Evolutionary conservation across 2,888 invertebrate species (phyloP).

Genomic region (Erebia aethiops): DNA sequence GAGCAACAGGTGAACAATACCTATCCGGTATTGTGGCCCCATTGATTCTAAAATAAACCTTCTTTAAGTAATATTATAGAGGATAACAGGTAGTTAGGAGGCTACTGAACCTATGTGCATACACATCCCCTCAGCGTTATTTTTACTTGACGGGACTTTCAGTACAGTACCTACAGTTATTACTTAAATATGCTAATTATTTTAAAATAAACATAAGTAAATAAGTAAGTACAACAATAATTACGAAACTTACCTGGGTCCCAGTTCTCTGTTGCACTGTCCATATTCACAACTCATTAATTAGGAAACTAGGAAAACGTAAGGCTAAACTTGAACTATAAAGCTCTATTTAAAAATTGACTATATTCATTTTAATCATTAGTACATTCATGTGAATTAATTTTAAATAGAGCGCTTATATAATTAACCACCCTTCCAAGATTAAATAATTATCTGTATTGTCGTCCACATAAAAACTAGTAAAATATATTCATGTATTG

Average conservation of each 20-base stretch:
- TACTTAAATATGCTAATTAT: too few relatives aligned
- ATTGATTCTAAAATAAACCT: too few relatives aligned
- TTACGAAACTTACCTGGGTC: constrained; percentile 64
- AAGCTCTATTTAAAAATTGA: neutral
- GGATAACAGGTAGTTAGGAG: too few relatives aligned
- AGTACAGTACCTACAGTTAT: too few relatives aligned
- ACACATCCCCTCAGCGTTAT: too few relatives aligned
- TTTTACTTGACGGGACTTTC: too few relatives aligned
- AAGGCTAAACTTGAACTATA: constrained; percentile 10
- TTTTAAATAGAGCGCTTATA: constrained; percentile 33
- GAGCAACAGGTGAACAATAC: too few relatives aligned
- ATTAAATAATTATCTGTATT: constrained; percentile 23
- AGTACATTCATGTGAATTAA: constrained; percentile 2
- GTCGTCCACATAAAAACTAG: constrained; percentile 20
- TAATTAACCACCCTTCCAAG: constrained; percentile 30
- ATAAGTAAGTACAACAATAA: neutral
- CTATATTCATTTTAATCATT: neutral
- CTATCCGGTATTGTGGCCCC: too few relatives aligned
- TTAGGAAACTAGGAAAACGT: constrained; percentile 11
- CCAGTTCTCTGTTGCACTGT: constrained; percentile 63
- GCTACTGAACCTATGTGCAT: too few relatives aligned
- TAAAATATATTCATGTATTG: constrained; percentile 17
- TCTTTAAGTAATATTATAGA: too few relatives aligned
- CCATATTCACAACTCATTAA: constrained; percentile 36
- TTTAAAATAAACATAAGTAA: neutral